Conservation (phyloP, 2,113 vertebrate genomes). For the Amia ocellicauda region DNA sequence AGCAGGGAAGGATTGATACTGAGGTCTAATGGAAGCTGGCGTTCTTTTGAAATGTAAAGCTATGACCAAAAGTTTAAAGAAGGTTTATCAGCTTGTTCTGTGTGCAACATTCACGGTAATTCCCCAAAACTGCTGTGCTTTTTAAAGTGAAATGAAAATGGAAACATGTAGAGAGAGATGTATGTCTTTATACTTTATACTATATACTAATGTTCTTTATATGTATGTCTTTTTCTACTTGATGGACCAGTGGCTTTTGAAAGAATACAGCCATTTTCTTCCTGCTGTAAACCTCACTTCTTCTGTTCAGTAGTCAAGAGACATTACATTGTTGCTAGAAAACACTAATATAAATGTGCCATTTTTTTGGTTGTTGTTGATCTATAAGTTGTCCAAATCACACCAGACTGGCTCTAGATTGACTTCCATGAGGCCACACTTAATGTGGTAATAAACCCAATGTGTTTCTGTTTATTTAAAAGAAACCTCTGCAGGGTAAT, state of each 20-base stretch:
- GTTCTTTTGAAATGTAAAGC: too few species aligned
- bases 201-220: too few species aligned
- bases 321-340: constrained; percentile 25
- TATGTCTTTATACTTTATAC: too few species aligned
- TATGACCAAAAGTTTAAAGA: too few species aligned
- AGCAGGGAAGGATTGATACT: too few species aligned
- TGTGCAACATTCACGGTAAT: too few species aligned
- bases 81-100: too few species aligned
- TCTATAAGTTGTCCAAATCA: constrained; percentile 30
- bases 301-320: constrained; percentile 37
- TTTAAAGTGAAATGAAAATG: constrained; percentile 17
- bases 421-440: constrained; percentile 19
- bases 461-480: too few species aligned
- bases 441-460: not conserved
- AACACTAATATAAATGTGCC: constrained; percentile 11
- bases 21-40: too few species aligned
- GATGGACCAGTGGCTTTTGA: constrained; percentile 21
- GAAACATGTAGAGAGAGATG: constrained; percentile 31
- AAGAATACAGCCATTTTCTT: constrained; percentile 30
- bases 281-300: too few species aligned
- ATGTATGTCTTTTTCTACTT: too few species aligned
- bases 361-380: constrained; percentile 18
- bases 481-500: not conserved
- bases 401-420: constrained; percentile 25
- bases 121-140: too few species aligned